Conservation (phyloP, 2,888 invertebrate genomes). For the Apantesis nais region DNA sequence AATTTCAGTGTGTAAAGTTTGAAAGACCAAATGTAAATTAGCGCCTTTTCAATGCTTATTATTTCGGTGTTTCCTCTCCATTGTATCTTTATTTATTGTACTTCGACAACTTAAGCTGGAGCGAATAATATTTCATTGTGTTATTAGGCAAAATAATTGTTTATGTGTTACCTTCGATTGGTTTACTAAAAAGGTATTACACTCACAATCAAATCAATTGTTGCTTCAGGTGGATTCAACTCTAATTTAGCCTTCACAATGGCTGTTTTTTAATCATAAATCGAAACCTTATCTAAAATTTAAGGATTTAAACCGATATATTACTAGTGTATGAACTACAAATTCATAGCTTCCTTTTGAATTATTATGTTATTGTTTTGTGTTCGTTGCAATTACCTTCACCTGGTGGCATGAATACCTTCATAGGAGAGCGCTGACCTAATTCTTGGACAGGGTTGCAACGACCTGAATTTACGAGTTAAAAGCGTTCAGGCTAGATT, state of each 20-base stretch:
- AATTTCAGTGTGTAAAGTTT: constrained; percentile 5
- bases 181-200: background rate
- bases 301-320: background rate
- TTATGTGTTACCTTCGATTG: background rate
- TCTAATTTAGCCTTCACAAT: background rate
- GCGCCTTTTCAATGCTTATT: background rate
- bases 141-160: background rate
- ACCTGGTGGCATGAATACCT: constrained; percentile 46
- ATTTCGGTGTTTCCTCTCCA: constrained; percentile 9
- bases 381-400: constrained; percentile 41
- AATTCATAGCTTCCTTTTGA: constrained; percentile 28
- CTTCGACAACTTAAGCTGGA: background rate
- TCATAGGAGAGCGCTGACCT: constrained; percentile 36
- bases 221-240: background rate
- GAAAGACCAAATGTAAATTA: constrained; percentile 12
- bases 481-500: background rate
- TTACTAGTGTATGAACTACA: background rate
- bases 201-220: constrained; percentile 1
- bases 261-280: background rate
- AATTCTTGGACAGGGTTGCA: constrained; percentile 41
- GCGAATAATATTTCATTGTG: background rate
- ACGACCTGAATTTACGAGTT: constrained; percentile 12
- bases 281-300: background rate
- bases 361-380: constrained; percentile 39
- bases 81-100: constrained; percentile 1